These are phyloP conservation scores for Asteroscopus sphinx DNA, from an alignment of 2,888 invertebrate species.

Conservation along the genomic window DNA sequence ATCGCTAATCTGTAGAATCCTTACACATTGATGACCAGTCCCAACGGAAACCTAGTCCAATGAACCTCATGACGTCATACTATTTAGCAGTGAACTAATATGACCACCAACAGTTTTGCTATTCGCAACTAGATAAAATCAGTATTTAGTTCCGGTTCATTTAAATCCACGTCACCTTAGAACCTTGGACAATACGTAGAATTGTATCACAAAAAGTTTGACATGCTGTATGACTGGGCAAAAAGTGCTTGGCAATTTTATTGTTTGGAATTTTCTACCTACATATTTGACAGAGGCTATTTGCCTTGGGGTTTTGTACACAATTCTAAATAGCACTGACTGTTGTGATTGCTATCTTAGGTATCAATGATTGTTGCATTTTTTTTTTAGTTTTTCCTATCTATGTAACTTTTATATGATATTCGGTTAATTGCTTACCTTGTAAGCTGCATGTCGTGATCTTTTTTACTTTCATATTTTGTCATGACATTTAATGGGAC, in stretches of 20 bases:
- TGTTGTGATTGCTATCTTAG: neutral
- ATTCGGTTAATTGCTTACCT: conserved; percentile 24
- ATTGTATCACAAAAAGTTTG: conserved; percentile 28
- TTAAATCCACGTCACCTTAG: conserved; percentile 13
- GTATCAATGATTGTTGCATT: neutral
- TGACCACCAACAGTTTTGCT: conserved; percentile 10
- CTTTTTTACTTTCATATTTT: conserved; percentile 1
- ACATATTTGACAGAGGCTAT: conserved; percentile 14
- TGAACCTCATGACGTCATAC: conserved; percentile 44
- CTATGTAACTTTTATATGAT: conserved; percentile 20
- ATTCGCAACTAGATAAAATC: conserved; percentile 35
- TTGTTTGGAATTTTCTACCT: conserved; percentile 32
- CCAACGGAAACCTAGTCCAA: conserved; percentile 30
- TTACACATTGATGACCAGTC: conserved; percentile 16
- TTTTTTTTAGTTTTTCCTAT: neutral
- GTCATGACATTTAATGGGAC: too few species aligned
- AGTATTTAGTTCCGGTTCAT: conserved; percentile 43
- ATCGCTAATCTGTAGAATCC: conserved; percentile 1
- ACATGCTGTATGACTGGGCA: conserved; percentile 19
- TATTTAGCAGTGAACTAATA: conserved; percentile 17
- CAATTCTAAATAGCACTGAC: neutral
- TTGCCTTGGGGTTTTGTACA: conserved; percentile 1
- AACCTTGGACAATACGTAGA: conserved; percentile 25
- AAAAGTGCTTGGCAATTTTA: conserved; percentile 24
- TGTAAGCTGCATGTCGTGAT: conserved; percentile 19